Percentiles rank a stretch among this genome's conserved stretches.
Evolutionary conservation across 2,888 invertebrate genomes (phyloP).

Genomic region (Luperina nickerlii): DNA sequence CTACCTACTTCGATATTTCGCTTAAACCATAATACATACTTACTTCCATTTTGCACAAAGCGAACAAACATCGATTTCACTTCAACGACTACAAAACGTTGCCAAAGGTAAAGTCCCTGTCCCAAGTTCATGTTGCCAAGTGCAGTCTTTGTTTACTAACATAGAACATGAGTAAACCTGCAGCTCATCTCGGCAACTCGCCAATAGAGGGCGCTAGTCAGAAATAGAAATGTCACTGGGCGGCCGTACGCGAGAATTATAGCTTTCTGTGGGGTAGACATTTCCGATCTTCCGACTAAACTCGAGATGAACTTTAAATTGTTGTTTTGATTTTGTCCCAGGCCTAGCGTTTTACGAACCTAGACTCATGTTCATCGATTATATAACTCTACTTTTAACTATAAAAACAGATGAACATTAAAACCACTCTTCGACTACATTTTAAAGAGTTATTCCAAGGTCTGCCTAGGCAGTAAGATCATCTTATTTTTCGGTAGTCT

Average conservation of each 20-base stretch:
- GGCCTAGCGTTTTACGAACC: not conserved
- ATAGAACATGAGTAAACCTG: conserved; percentile 86
- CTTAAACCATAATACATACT: conserved; percentile 19
- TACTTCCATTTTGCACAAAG: conserved; percentile 1
- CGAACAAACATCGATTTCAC: conserved; percentile 38
- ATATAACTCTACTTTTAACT: not conserved
- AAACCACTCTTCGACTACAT: not conserved
- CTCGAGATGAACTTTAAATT: conserved; percentile 43
- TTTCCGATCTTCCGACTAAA: conserved; percentile 83
- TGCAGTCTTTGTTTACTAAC: conserved; percentile 86
- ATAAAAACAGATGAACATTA: not conserved
- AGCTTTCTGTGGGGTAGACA: conserved; percentile 79
- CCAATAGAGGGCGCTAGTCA: conserved; percentile 88
- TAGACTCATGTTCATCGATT: not conserved
- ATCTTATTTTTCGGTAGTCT: not conserved
- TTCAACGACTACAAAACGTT: conserved; percentile 34
- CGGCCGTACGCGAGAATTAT: conserved; percentile 77
- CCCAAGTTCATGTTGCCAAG: conserved; percentile 58
- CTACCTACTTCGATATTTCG: conserved; percentile 15
- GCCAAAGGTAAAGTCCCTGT: conserved; percentile 45
- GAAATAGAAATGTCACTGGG: conserved; percentile 86
- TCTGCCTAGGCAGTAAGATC: not conserved
- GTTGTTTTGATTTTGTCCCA: not conserved
- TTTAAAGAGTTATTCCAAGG: not conserved
- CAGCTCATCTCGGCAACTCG: conserved; percentile 84